Evolutionary conservation across 2,888 invertebrate species (phyloP).

Genomic region (Hyppa rectilinea): DNA sequence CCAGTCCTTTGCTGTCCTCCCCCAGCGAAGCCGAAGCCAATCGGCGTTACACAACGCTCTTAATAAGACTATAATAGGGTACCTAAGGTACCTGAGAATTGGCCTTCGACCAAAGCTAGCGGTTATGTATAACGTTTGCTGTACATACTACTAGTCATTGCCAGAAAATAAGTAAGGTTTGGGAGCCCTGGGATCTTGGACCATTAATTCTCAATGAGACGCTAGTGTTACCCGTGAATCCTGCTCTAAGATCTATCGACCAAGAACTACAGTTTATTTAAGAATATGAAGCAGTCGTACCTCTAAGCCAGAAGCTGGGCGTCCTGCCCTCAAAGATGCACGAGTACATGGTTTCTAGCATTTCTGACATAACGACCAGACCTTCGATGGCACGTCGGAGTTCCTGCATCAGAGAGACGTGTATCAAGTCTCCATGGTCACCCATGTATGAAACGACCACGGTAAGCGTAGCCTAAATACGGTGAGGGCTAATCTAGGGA

Average conservation of each 20-base stretch:
- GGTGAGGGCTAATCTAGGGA: too few relatives aligned
- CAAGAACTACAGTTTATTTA: conserved; percentile 6
- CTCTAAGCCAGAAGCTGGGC: conserved; percentile 93
- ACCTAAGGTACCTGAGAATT: too few relatives aligned
- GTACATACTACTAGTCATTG: too few relatives aligned
- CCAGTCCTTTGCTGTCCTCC: too few relatives aligned
- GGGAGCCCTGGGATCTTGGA: too few relatives aligned
- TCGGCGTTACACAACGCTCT: too few relatives aligned
- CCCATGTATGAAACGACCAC: neutral
- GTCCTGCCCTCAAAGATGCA: conserved; percentile 96
- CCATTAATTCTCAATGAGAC: too few relatives aligned
- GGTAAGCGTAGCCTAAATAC: neutral
- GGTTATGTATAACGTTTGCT: too few relatives aligned
- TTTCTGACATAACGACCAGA: conserved; percentile 96
- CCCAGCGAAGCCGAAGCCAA: too few relatives aligned
- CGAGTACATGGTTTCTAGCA: conserved; percentile 94
- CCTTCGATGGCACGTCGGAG: conserved; percentile 96
- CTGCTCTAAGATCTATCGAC: neutral
- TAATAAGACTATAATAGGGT: too few relatives aligned
- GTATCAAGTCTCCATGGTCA: neutral
- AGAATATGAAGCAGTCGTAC: conserved; percentile 74
- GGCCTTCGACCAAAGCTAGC: too few relatives aligned
- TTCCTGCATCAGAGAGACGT: conserved; percentile 81
- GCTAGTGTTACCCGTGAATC: neutral
- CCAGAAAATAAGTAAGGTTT: too few relatives aligned